Evolutionary conservation across 2,888 invertebrate species (phyloP).

Genomic region (Heterodera filipjevi): DNA sequence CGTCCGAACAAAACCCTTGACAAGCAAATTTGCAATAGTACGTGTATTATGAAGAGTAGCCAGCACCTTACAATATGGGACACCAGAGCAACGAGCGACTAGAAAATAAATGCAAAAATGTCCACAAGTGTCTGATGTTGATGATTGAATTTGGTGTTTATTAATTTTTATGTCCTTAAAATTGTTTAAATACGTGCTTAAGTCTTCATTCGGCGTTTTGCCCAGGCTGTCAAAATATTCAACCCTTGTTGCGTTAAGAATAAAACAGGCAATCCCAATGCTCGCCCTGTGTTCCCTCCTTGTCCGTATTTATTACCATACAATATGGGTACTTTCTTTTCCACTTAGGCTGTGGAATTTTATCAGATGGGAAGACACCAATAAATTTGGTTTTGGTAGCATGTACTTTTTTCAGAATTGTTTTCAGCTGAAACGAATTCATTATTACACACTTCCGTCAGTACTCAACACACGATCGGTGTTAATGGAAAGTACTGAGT

Average conservation of each 20-base stretch:
- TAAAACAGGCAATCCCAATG: constrained; percentile 15
- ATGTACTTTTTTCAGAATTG: not conserved
- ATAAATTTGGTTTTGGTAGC: constrained; percentile 1
- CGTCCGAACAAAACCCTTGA: not conserved
- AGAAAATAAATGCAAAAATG: constrained; percentile 23
- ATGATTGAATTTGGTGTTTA: constrained; percentile 3
- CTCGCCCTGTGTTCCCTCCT: constrained; percentile 15
- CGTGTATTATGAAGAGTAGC: not conserved
- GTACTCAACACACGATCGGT: constrained; percentile 18
- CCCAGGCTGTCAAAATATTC: constrained; percentile 21
- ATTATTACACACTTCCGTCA: constrained; percentile 19
- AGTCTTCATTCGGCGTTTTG: not conserved
- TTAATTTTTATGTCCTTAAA: not conserved
- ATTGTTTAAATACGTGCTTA: not conserved
- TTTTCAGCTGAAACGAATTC: constrained; percentile 6
- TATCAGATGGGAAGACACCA: constrained; percentile 16
- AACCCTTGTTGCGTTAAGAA: not conserved
- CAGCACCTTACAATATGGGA: not conserved
- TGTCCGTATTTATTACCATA: constrained; percentile 8
- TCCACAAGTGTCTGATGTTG: constrained; percentile 10
- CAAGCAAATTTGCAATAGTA: not conserved
- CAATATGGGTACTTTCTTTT: not conserved
- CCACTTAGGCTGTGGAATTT: not conserved
- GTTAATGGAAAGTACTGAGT: constrained; percentile 16
- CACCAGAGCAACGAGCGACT: not conserved